Evolutionary conservation across 2,797 vertebrate species (phyloP).

Genomic region (Phataginus tricuspis): DNA sequence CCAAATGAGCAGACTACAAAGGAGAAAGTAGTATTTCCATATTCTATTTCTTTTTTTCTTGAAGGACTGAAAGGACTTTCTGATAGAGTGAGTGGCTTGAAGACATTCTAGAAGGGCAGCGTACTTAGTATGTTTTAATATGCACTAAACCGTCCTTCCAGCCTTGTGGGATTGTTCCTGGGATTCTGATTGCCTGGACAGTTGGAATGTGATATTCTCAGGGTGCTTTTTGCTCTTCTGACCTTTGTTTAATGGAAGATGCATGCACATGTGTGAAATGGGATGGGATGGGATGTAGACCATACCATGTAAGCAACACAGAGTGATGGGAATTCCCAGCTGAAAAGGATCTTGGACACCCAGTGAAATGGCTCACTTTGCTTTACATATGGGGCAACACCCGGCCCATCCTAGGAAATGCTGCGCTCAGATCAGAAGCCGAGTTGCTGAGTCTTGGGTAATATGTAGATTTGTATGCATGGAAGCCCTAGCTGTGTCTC

Average conservation of each 20-base stretch:
- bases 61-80: neutral
- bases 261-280: accelerated
- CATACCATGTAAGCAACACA: neutral
- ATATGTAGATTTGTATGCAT: neutral
- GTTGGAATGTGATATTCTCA: neutral
- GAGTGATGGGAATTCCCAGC: neutral
- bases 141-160: neutral
- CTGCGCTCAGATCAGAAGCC: neutral
- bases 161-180: neutral
- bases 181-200: neutral
- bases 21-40: slow-evolving; percentile 39
- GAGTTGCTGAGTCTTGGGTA: neutral
- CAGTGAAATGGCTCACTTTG: neutral
- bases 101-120: neutral
- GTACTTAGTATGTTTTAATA: neutral
- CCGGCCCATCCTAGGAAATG: neutral
- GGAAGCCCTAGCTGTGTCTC: neutral
- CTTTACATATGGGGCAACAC: neutral
- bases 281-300: neutral
- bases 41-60: neutral
- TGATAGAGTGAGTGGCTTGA: neutral
- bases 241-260: neutral
- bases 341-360: neutral
- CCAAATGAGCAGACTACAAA: slow-evolving; percentile 81
- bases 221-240: neutral